Conservation (phyloP, 2,888 invertebrate species). For the Aleiodes alternator region DNA sequence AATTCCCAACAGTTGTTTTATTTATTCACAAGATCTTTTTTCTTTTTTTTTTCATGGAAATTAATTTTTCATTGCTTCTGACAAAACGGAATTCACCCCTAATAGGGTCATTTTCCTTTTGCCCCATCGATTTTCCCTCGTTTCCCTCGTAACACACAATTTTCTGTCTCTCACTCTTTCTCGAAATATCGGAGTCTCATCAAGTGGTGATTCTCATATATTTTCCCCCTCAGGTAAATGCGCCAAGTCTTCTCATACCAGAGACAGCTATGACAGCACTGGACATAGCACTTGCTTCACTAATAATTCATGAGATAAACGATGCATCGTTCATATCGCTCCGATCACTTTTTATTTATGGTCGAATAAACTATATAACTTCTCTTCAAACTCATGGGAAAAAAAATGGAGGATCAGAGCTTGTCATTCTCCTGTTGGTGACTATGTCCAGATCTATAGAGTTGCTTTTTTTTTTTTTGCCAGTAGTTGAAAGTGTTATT, state of each 20-base stretch:
- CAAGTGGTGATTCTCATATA: constrained; percentile 24
- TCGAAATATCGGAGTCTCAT: constrained; percentile 16
- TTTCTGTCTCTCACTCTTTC: neutral
- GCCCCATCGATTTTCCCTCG: constrained; percentile 11
- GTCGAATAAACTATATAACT: constrained; percentile 6
- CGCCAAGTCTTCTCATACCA: constrained; percentile 29
- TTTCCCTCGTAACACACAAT: constrained; percentile 19
- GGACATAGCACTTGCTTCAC: constrained; percentile 29
- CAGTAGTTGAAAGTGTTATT: constrained; percentile 26
- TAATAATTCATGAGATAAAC: constrained; percentile 33
- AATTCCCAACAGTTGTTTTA: neutral
- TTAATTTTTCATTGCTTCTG: neutral
- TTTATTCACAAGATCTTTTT: neutral
- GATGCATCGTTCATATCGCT: neutral
- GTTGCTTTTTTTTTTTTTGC: neutral
- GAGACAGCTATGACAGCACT: constrained; percentile 33
- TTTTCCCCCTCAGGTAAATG: constrained; percentile 1
- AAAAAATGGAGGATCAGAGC: constrained; percentile 11
- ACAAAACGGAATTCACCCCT: constrained; percentile 17
- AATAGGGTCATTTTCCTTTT: constrained; percentile 18
- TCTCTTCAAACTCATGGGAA: no score
- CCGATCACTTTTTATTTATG: constrained; percentile 3
- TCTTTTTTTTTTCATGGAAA: neutral
- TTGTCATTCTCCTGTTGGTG: neutral
- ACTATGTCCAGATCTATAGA: constrained; percentile 7